Evolutionary conservation across 2,888 invertebrate genomes (phyloP), one percentile per base, ranked within the genome.

Genomic region (Dilophus febrilis): DNA sequence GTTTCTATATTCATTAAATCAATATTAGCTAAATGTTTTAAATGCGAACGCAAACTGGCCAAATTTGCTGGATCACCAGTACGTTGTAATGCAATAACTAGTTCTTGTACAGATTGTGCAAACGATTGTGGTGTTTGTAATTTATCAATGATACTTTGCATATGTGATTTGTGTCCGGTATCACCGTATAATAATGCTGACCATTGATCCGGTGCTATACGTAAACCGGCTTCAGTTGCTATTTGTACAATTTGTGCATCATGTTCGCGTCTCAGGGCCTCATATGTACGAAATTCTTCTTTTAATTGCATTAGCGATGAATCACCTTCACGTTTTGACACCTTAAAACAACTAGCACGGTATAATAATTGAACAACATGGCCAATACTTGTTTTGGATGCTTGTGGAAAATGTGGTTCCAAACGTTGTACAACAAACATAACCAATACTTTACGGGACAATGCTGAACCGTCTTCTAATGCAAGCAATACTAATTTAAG

Each of bases 191-290:
- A 65, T 35, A 98, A 63, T 0, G 94, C 86, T 3, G 92, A 92
- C 97, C 97, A 98, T 57, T 97, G 95, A 58, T 98, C 97, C 0
- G 97, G 95, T 0, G 94, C 91, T 45, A 98, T 97, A 42, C 95
- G 68, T 18, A 98, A 67, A 1, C 97, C 97, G 2, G 95, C 91
- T 62, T 98, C 97, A 0, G 90, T 86, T 1, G 97, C 97, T 45
- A 98, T 97, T 64, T 94, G 91, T 4, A 98, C 95, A 49, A 98
- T 94, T 61, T 98, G 97, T 10, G 94, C 86, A 63, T 98, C 97
- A 57, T 98, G 97, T 55, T 98, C 97, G 2, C 92, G 70, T 7
- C 97, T 68, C 40, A 98, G 59, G 1, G 87, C 77, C 51, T 97
- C 94, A 58, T 97, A 97, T 1, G 85, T 85, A 13, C 95, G 75